These are phyloP conservation scores for Lasioglossum baleicum DNA, from an alignment of 1,140 invertebrate genomes.

Conservation along the genomic window DNA sequence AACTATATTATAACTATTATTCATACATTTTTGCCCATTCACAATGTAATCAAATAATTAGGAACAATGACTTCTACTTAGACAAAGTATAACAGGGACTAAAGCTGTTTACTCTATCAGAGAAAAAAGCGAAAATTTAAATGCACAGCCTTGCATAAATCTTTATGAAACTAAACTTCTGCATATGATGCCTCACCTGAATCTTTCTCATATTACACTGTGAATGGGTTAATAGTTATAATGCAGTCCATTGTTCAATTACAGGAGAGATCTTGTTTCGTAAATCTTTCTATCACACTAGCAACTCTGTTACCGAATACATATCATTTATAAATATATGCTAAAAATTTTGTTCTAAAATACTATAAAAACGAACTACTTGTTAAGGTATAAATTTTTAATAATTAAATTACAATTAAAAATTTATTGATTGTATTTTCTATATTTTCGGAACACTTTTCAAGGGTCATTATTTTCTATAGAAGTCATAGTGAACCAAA, in stretches of 20 bases:
- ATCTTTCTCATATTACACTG: neutral
- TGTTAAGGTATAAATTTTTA: neutral
- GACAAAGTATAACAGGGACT: neutral
- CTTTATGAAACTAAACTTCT: neutral
- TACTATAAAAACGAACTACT: neutral
- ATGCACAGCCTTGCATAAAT: neutral
- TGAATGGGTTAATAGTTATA: constrained; percentile 55
- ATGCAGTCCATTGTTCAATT: constrained; percentile 66
- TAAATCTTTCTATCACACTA: constrained; percentile 51
- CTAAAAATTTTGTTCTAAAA: neutral
- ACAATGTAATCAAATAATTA: constrained; percentile 1
- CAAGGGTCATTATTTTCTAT: no score
- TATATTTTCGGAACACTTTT: no score
- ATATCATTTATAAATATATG: neutral
- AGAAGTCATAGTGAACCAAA: no score
- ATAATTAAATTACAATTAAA: neutral
- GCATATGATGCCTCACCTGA: neutral
- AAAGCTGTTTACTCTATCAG: neutral
- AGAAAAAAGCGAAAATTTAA: neutral
- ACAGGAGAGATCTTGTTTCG: constrained; percentile 61
- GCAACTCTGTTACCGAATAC: neutral
- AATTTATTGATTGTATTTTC: neutral
- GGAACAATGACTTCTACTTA: neutral
- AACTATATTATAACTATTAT: constrained; percentile 64
- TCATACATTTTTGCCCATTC: constrained; percentile 30